Evolutionary conservation across 2,113 vertebrate genomes (phyloP).

Genomic region (Carassius carassius): DNA sequence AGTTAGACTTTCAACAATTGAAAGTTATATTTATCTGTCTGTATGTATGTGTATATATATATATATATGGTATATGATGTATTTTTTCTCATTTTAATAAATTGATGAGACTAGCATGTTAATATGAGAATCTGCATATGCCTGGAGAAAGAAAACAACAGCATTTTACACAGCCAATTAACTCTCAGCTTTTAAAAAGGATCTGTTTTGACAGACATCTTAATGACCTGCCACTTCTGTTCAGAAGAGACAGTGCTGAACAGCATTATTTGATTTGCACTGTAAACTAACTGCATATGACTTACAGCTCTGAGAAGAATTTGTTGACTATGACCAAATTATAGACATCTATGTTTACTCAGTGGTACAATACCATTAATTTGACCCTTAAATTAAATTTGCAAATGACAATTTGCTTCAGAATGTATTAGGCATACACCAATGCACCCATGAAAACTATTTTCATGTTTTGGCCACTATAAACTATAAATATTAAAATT

Average conservation of each 20-base stretch:
- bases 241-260: conserved; percentile 5
- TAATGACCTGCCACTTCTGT: conserved; percentile 31
- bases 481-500: not conserved
- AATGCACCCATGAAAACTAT: not conserved
- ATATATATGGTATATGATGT: not conserved
- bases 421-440: not conserved
- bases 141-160: not conserved
- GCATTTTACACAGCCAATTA: conserved; percentile 46
- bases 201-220: conserved; percentile 25
- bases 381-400: not conserved
- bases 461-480: not conserved
- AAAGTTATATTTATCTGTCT: too few species aligned
- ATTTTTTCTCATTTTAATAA: conserved; percentile 3
- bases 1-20: too few species aligned
- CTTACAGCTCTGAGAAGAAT: not conserved
- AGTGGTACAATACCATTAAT: not conserved
- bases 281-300: not conserved
- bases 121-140: conserved; percentile 3
- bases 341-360: not conserved
- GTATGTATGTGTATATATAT: too few species aligned
- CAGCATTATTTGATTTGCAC: conserved; percentile 19
- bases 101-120: not conserved
- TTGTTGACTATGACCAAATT: conserved; percentile 4
- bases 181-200: conserved; percentile 5
- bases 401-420: not conserved